A percentile compares a stretch with the other conserved stretches of the same genome.
These are phyloP conservation scores for Oscarella lobularis DNA, from an alignment of 37 sponge, comb jelly and placozoan species.

Conservation along the genomic window DNA sequence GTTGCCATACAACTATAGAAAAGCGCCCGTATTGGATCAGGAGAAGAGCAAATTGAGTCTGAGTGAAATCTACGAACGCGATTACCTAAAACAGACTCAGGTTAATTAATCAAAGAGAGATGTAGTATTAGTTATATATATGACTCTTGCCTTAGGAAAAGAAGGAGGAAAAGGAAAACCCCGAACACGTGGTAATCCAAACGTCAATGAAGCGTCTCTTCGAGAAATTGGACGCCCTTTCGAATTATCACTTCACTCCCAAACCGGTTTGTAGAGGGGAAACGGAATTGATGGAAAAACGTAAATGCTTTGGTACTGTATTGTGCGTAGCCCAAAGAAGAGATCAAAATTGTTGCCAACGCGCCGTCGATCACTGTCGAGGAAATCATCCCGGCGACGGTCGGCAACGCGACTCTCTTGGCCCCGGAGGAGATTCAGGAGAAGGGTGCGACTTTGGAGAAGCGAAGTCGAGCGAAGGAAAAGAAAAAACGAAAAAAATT, in stretches of 20 bases:
- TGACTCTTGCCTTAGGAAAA: neutral
- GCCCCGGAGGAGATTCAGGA: constrained; percentile 64
- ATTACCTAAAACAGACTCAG: constrained; percentile 68
- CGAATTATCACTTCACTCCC: constrained; percentile 93
- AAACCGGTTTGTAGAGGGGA: constrained; percentile 42
- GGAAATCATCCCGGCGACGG: constrained; percentile 37
- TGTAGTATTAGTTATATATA: neutral
- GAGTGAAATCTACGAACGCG: constrained; percentile 92
- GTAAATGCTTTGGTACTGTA: too few species aligned
- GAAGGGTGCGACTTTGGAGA: neutral
- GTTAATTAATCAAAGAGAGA: constrained; percentile 4
- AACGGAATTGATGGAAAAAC: neutral
- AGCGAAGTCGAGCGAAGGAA: neutral
- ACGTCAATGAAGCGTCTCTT: constrained; percentile 63
- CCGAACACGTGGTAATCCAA: constrained; percentile 41
- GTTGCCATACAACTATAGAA: constrained; percentile 66
- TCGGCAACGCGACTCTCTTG: neutral
- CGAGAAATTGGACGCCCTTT: constrained; percentile 83
- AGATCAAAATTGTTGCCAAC: constrained; percentile 50
- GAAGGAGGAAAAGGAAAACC: constrained; percentile 29
- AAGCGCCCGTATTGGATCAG: constrained; percentile 59
- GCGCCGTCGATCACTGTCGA: constrained; percentile 63
- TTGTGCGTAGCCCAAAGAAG: constrained; percentile 4
- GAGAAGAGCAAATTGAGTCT: constrained; percentile 87
- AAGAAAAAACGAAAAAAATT: neutral